Evolutionary conservation across 2,113 vertebrate genomes (phyloP).

Genomic region (Neolamprologus hecqui): DNA sequence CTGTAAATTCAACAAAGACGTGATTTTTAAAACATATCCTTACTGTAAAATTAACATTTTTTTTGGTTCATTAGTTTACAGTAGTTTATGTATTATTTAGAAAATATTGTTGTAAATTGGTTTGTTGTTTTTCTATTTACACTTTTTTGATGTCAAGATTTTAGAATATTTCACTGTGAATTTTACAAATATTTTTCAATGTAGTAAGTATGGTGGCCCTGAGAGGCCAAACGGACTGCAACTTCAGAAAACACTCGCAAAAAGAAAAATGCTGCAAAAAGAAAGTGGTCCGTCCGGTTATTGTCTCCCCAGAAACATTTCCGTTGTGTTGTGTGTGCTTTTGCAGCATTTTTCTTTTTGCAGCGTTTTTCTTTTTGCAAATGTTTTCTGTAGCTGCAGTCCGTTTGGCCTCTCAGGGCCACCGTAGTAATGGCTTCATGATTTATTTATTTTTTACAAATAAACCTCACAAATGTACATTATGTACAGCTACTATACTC

Average conservation of each 20-base stretch:
- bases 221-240: no score
- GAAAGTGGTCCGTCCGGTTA: no score
- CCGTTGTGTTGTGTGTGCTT: no score
- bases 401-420: no score
- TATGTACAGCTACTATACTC: not conserved
- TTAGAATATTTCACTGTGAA: not conserved
- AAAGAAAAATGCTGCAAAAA: no score
- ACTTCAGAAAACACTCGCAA: no score
- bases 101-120: fast-evolving
- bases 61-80: not conserved
- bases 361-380: no score
- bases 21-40: not conserved
- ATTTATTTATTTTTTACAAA: not conserved
- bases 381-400: no score
- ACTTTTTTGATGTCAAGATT: not conserved
- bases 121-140: not conserved
- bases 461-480: not conserved
- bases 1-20: not conserved
- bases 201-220: not conserved
- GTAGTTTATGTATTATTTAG: not conserved
- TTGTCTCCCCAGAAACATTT: no score
- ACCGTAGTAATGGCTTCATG: no score
- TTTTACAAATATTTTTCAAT: not conserved
- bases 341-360: no score
- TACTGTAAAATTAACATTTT: not conserved